Evolutionary conservation across 2,888 invertebrate species (phyloP).

Genomic region (Euphydryas editha): DNA sequence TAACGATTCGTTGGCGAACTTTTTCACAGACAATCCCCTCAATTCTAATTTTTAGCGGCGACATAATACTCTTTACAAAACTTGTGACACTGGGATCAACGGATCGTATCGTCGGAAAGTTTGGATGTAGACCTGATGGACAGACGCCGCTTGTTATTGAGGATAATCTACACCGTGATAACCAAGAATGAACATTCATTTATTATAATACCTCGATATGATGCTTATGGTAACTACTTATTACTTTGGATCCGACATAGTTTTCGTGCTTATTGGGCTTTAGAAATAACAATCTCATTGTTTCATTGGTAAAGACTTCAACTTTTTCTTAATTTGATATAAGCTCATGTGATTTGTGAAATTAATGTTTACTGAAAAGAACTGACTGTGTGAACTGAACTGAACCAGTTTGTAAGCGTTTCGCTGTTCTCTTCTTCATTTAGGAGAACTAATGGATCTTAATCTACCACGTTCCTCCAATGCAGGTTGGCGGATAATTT

Average conservation of each 20-base stretch:
- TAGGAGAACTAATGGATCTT: no score
- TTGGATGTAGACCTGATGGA: conserved; percentile 16
- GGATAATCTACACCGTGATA: conserved; percentile 24
- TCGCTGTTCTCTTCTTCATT: no score
- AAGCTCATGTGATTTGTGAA: not conserved
- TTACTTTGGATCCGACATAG: conserved; percentile 2
- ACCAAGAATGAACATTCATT: conserved; percentile 27
- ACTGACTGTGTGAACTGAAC: no score
- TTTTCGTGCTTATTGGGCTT: not conserved
- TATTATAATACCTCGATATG: conserved; percentile 6
- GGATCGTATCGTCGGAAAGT: conserved; percentile 11
- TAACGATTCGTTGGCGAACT: conserved; percentile 17
- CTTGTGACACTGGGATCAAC: conserved; percentile 29
- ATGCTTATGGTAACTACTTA: conserved; percentile 13
- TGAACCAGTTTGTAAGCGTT: no score
- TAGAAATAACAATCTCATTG: not conserved
- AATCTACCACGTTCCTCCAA: no score
- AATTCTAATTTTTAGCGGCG: conserved; percentile 31
- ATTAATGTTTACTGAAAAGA: not conserved
- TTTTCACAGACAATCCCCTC: conserved; percentile 21
- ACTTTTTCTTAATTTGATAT: not conserved
- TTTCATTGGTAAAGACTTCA: not conserved
- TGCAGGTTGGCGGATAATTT: no score
- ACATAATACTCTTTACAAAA: conserved; percentile 23
- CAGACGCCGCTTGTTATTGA: conserved; percentile 17